Evolutionary conservation across 2,888 invertebrate genomes (phyloP), one percentile per base, ranked within the genome.

Genomic region (Pherbina coryleti): DNA sequence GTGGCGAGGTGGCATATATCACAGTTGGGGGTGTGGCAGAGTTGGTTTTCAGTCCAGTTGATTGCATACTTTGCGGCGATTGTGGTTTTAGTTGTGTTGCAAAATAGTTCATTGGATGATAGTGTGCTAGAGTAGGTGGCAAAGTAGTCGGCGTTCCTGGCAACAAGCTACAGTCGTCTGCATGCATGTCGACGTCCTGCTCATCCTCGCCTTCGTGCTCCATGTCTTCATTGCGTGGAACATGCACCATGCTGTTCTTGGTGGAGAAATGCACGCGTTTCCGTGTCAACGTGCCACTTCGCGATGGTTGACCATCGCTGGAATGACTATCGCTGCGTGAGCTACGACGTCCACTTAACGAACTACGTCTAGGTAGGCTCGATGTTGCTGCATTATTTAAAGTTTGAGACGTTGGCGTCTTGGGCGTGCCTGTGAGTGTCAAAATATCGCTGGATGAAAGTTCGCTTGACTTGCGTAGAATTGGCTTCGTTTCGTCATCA

Each of bases 231-330:
- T 88, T 86, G 22, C 89, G 86, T 8, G 89, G 88, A 77, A 90
- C 89, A 84, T 89, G 89, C 19, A 89, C 89, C 89, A 93, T 93
- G 85, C 92, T 93, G 82, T 93, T 93, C 79, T 93, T 90, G 11
- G 93, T 93, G 4, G 92, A 93, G 85, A 93, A 93, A 81, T 93
- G 93, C 4, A 93, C 93, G 72, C 93, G 91, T 83, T 92, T 93
- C 22, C 89, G 86, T 25, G 85, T 84, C 37, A 84, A 76, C 14
- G 84, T 87, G 9, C 84, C 83, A 60, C 81, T 85, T 57, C 80
- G 80, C 1, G 83, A 78, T 67, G 34, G 70, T 17, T 81, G 79
- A 44, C 82, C 82, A 76, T 82, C 81, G 66, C 80, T 82, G n/a
- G 79, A 80, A 22, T 74, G 77, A 22, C 83, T 83, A 64, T 81